Conservation (phyloP, 2,797 vertebrate species). For the Chelonia mydas region DNA sequence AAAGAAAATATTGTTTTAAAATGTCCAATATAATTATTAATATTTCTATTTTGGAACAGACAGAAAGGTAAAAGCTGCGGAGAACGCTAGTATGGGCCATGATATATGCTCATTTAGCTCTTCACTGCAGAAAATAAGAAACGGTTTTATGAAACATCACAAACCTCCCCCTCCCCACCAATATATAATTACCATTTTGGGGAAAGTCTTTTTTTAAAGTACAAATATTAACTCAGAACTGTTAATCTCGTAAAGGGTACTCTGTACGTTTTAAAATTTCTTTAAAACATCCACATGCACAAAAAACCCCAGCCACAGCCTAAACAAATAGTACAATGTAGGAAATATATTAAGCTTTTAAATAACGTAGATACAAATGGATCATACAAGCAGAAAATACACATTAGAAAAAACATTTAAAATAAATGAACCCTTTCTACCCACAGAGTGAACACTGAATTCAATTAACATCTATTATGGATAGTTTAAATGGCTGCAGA, state of each 20-base stretch:
- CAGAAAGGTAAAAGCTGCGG: neutral
- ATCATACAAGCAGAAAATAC: slow-evolving; percentile 19
- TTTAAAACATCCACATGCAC: neutral
- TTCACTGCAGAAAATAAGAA: neutral
- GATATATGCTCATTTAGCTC: slow-evolving; percentile 8
- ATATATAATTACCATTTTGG: accelerated
- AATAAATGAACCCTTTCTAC: slow-evolving; percentile 14
- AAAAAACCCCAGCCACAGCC: slow-evolving; percentile 7
- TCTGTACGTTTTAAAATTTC: slow-evolving; percentile 22
- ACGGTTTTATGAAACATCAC: neutral
- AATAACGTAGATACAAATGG: slow-evolving; percentile 13
- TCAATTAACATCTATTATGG: slow-evolving; percentile 51
- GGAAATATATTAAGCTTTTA: neutral
- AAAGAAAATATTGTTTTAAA: accelerated
- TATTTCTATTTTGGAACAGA: accelerated
- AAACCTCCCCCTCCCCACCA: accelerated
- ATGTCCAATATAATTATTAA: neutral
- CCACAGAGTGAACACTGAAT: slow-evolving; percentile 41
- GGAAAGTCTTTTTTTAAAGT: neutral
- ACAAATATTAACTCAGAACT: neutral
- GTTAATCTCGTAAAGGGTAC: neutral
- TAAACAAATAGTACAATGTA: slow-evolving; percentile 16
- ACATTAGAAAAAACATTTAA: neutral
- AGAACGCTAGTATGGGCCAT: slow-evolving; percentile 50
- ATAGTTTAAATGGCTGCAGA: slow-evolving; percentile 57